phyloP scores from a whole-genome alignment of 2,888 invertebrate species.

The Aphodius granarius region DNA sequence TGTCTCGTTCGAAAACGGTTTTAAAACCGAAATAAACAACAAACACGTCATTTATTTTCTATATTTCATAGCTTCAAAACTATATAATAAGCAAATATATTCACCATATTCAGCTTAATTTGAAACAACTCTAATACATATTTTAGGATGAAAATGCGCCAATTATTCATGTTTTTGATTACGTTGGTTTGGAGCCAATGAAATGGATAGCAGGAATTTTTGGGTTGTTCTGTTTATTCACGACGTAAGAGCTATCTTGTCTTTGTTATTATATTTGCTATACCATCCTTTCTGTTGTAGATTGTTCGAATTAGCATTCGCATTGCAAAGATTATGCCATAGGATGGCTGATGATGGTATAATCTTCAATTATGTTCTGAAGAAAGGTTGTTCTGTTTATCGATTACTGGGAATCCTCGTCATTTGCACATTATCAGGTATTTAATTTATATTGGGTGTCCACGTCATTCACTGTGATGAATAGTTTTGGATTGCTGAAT shows the following conservation, averaged over 20 bases:
- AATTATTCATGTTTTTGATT: conserved; percentile 81
- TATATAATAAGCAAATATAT: no score
- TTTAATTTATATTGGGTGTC: no score
- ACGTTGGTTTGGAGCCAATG: conserved; percentile 73
- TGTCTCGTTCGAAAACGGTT: no score
- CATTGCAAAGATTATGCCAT: neutral
- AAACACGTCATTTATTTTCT: no score
- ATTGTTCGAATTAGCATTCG: neutral
- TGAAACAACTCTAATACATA: no score
- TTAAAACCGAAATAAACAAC: no score
- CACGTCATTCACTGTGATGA: no score
- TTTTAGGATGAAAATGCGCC: conserved; percentile 79
- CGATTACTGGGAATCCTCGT: neutral
- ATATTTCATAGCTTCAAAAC: no score
- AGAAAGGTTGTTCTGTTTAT: neutral
- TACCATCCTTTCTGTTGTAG: neutral
- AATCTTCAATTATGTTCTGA: neutral
- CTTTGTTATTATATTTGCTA: neutral
- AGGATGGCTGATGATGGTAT: neutral
- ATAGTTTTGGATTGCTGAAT: neutral
- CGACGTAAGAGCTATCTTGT: neutral
- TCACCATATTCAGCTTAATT: no score
- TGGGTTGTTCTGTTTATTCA: neutral
- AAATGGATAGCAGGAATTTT: conserved; percentile 74
- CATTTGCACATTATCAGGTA: neutral